Evolutionary conservation across 2,888 invertebrate species (phyloP).

Genomic region (Sminthurinus aureus): DNA sequence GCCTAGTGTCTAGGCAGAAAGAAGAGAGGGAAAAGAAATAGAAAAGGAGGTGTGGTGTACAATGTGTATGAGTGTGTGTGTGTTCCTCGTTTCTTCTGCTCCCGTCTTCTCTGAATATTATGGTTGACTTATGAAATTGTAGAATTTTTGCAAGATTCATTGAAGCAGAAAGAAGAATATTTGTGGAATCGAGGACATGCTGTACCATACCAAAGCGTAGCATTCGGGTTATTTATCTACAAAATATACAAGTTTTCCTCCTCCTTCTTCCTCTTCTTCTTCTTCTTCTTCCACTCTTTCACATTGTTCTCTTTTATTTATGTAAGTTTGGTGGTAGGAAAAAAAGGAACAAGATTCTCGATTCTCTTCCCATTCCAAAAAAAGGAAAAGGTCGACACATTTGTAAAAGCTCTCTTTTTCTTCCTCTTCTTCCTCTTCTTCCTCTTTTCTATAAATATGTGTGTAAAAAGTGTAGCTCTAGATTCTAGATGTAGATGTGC

Average conservation of each 20-base stretch:
- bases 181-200: constrained; percentile 11
- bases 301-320: constrained; percentile 22
- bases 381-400: constrained; percentile 14
- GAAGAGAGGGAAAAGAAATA: constrained; percentile 5
- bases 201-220: too few species aligned
- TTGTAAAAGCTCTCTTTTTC: constrained; percentile 6
- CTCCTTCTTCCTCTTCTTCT: neutral
- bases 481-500: neutral
- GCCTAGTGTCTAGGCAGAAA: neutral
- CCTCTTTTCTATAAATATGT: neutral
- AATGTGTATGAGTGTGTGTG: neutral
- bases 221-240: neutral
- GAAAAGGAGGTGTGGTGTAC: neutral
- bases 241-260: constrained; percentile 1
- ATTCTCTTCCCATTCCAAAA: neutral
- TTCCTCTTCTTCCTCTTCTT: neutral
- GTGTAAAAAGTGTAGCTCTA: neutral
- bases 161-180: constrained; percentile 15
- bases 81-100: neutral
- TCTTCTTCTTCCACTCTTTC: neutral
- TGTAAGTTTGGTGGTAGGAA: neutral
- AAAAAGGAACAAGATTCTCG: neutral
- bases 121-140: constrained; percentile 7
- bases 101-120: constrained; percentile 15
- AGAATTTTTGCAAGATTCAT: constrained; percentile 22